Conservation (phyloP, 2,888 invertebrate species). For the Sphaeridia pumilis region DNA sequence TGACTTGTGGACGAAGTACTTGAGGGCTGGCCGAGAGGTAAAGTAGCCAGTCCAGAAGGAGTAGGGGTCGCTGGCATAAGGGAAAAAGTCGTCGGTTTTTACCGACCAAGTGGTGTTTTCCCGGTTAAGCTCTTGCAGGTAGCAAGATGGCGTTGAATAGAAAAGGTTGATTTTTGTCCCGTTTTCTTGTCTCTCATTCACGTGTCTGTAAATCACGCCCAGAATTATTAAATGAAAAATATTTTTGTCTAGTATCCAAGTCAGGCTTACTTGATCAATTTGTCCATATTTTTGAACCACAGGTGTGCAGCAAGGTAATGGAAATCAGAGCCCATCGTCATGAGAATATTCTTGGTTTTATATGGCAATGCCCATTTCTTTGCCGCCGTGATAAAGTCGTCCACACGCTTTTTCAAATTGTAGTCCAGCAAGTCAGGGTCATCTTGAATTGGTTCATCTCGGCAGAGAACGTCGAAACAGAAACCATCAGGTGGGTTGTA, state of each 20-base stretch:
- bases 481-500: conserved; percentile 81
- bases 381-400: conserved; percentile 39
- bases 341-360: conserved; percentile 59
- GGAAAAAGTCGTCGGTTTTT: conserved; percentile 77
- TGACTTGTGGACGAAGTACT: conserved; percentile 61
- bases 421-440: conserved; percentile 65
- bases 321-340: conserved; percentile 91
- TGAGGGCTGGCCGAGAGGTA: conserved; percentile 67
- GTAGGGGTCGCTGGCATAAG: conserved; percentile 73
- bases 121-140: conserved; percentile 64
- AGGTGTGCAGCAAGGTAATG: conserved; percentile 55
- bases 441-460: conserved; percentile 70
- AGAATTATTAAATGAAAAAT: too few species aligned
- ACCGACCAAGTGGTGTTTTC: conserved; percentile 53
- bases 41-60: conserved; percentile 91
- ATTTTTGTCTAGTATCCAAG: too few species aligned
- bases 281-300: conserved; percentile 79
- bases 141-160: conserved; percentile 78
- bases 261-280: conserved; percentile 70
- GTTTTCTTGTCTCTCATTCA: conserved; percentile 49
- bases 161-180: conserved; percentile 57
- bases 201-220: conserved; percentile 50
- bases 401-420: conserved; percentile 40
- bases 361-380: conserved; percentile 39
- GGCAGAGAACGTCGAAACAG: conserved; percentile 80